Conservation (phyloP, 2,888 invertebrate species). For the Meandrusa payeni region DNA sequence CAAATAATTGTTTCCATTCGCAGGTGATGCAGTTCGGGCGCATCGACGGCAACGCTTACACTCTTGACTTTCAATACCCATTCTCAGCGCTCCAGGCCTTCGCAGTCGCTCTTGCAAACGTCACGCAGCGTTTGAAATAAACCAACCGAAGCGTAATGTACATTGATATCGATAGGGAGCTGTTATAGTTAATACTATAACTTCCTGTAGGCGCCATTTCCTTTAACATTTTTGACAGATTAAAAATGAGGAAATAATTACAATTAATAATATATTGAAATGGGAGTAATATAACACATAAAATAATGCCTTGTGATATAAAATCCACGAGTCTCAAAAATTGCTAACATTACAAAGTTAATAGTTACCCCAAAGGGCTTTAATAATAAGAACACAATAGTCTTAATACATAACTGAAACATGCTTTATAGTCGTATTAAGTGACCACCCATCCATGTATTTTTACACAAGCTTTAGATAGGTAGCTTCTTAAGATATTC, state of each 20-base stretch:
- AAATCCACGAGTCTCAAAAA: too few relatives aligned
- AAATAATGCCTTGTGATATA: too few relatives aligned
- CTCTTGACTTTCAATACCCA: constrained; percentile 98
- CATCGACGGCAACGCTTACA: constrained; percentile 99
- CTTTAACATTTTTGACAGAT: background rate
- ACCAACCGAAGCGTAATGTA: constrained; percentile 25
- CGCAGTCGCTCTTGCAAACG: constrained; percentile 97
- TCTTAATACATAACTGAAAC: constrained; percentile 17
- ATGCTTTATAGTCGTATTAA: constrained; percentile 19
- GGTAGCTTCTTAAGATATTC: constrained; percentile 60
- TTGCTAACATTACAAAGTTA: too few relatives aligned
- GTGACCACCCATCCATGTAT: constrained; percentile 37
- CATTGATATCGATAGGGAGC: background rate
- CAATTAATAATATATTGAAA: too few relatives aligned
- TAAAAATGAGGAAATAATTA: too few relatives aligned
- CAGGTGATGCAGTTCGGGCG: constrained; percentile 99
- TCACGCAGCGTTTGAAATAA: constrained; percentile 96
- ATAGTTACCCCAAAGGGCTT: constrained; percentile 3
- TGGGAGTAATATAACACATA: too few relatives aligned
- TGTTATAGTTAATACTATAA: background rate
- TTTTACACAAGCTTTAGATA: constrained; percentile 68
- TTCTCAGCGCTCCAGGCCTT: constrained; percentile 99
- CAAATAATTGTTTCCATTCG: too few relatives aligned
- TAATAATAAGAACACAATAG: constrained; percentile 4
- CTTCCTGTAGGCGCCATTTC: constrained; percentile 4